These are phyloP conservation scores for Alca torda DNA, from an alignment of 2,797 vertebrate species.

Conservation along the genomic window DNA sequence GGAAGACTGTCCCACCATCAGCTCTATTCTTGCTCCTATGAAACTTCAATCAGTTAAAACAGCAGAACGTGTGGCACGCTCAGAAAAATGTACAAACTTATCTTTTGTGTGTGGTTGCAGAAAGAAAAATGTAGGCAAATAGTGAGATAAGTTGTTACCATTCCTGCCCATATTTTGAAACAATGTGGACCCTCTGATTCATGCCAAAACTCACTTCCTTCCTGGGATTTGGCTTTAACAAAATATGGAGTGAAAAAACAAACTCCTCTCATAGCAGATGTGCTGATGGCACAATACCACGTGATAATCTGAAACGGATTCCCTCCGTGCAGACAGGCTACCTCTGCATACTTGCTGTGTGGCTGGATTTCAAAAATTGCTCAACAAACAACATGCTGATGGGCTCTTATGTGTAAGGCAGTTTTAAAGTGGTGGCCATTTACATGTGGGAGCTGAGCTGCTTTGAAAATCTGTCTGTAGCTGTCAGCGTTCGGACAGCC, in stretches of 20 bases:
- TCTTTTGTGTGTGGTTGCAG: background rate
- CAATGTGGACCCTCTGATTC: background rate
- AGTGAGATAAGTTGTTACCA: background rate
- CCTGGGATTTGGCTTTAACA: background rate
- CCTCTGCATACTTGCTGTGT: rapidly evolving
- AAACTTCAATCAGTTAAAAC: background rate
- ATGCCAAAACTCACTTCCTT: background rate
- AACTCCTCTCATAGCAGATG: background rate
- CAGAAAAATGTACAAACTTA: background rate
- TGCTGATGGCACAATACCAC: background rate
- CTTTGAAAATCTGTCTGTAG: background rate
- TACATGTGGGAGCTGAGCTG: background rate
- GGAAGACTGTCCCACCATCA: background rate
- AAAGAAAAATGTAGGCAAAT: background rate
- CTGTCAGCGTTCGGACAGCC: background rate
- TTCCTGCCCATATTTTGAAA: background rate
- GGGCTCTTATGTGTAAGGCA: background rate
- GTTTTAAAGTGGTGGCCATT: background rate
- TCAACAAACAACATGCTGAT: background rate
- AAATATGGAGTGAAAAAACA: background rate
- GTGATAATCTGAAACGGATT: background rate
- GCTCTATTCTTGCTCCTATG: background rate
- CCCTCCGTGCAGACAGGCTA: background rate
- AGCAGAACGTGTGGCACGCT: rapidly evolving
- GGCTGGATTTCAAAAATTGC: background rate